These are phyloP conservation scores for Addax nasomaculatus DNA, from an alignment of 2,113 vertebrate genomes.

Conservation along the genomic window DNA sequence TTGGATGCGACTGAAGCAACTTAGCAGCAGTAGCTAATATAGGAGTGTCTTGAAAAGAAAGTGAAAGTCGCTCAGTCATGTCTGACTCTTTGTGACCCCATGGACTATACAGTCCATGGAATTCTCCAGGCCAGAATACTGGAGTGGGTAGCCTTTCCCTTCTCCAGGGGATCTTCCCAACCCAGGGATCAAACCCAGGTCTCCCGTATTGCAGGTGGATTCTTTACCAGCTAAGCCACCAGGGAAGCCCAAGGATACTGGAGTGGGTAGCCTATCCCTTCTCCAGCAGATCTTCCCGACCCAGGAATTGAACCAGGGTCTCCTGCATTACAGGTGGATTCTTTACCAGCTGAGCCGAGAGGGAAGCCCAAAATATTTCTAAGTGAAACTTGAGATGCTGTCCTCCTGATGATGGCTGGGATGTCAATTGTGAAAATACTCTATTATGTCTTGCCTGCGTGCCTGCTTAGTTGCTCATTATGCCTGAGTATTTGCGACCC, in stretches of 20 bases:
- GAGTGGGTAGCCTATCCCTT: background rate
- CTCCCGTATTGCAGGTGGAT: fast-evolving
- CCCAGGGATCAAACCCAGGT: background rate
- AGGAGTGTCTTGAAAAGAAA: background rate
- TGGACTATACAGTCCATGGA: background rate
- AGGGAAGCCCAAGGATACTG: background rate
- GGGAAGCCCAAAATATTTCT: background rate
- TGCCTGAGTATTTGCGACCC: background rate
- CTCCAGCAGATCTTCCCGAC: background rate
- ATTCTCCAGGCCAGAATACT: background rate
- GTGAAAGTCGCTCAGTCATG: background rate
- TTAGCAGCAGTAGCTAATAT: background rate
- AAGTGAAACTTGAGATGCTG: background rate
- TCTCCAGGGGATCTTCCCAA: background rate
- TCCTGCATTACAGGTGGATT: background rate
- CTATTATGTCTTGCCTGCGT: background rate
- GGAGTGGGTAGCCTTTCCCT: background rate
- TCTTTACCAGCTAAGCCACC: background rate
- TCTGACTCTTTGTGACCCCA: fast-evolving
- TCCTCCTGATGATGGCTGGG: background rate
- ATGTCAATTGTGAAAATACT: background rate
- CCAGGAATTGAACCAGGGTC: background rate
- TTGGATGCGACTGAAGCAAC: too few relatives aligned
- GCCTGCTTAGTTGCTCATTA: background rate
- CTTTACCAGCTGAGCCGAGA: background rate